Evolutionary conservation across 2,113 vertebrate species (phyloP).

Genomic region (Aegithalos caudatus): DNA sequence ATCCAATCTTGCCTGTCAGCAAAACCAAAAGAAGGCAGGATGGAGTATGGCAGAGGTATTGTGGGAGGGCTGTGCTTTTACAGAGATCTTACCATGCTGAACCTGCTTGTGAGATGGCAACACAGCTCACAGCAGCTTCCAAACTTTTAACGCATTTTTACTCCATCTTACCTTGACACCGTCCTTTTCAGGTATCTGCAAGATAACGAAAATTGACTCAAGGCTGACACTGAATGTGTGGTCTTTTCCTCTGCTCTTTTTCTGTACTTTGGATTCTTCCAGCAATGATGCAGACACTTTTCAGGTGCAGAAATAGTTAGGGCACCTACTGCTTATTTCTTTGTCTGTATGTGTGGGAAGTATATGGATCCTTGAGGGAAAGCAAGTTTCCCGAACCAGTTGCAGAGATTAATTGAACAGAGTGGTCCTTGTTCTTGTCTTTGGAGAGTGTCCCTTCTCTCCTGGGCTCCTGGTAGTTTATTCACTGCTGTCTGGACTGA

Average conservation of each 20-base stretch:
- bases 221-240: neutral
- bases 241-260: neutral
- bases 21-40: neutral
- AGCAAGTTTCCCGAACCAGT: neutral
- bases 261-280: neutral
- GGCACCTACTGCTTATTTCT: neutral
- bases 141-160: neutral
- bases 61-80: neutral
- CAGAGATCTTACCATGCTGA: neutral
- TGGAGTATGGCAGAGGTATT: neutral
- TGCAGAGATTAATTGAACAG: neutral
- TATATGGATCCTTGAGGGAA: neutral
- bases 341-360: neutral
- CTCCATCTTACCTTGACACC: neutral
- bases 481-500: neutral
- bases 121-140: neutral
- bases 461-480: neutral
- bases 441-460: neutral
- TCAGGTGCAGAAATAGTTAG: neutral
- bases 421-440: neutral
- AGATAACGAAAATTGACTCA: neutral
- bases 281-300: neutral
- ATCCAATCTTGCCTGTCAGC: neutral
- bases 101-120: neutral
- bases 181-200: neutral